A percentile compares a stretch with the other conserved stretches of the same genome.
Evolutionary conservation across 37 sponge, comb jelly and placozoan species (phyloP).

Genomic region (Oscarella lobularis): DNA sequence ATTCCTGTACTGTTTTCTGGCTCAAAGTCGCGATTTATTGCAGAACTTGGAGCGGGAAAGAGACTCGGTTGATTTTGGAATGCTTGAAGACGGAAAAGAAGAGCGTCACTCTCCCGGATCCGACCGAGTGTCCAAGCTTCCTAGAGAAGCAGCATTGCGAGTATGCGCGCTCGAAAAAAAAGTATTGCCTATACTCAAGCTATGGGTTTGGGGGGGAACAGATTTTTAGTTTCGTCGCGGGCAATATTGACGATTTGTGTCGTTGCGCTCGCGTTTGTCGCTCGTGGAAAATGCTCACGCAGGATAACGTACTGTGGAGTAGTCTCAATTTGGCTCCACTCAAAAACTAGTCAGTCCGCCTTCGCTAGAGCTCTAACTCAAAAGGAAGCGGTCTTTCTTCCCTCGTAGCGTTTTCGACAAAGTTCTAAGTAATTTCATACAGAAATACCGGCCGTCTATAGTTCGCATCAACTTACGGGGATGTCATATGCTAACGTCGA

Average conservation of each 20-base stretch:
- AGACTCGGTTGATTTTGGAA: neutral
- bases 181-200: no score
- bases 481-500: conserved; percentile 43
- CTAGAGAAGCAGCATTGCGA: no score
- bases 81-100: no score
- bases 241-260: conserved; percentile 21
- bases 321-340: conserved; percentile 26
- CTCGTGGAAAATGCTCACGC: conserved; percentile 85
- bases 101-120: no score
- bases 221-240: conserved; percentile 31
- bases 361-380: no score
- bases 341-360: no score
- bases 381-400: no score
- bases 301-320: conserved; percentile 72
- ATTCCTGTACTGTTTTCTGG: neutral
- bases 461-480: conserved; percentile 74
- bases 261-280: conserved; percentile 75
- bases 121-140: no score
- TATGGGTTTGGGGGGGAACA: no score
- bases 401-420: conserved; percentile 34
- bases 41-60: neutral
- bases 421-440: conserved; percentile 30
- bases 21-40: no score
- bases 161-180: no score
- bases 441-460: conserved; percentile 66